Conservation (phyloP, 2,113 vertebrate genomes). For the Myiopsitta monachus region DNA sequence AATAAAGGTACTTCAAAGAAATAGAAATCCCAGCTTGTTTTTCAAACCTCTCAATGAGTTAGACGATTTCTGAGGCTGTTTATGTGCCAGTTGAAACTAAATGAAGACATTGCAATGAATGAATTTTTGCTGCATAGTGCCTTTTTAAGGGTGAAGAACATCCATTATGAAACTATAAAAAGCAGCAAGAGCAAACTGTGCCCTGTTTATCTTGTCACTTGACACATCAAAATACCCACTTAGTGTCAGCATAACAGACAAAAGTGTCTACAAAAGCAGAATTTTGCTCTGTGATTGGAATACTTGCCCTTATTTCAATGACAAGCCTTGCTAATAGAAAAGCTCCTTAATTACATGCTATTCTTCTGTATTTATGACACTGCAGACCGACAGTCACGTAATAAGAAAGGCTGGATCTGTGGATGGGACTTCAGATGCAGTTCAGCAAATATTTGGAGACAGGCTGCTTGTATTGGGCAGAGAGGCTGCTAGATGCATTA, state of each 20-base stretch:
- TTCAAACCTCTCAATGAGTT: not conserved
- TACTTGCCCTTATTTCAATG: slow-evolving; percentile 15
- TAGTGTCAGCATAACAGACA: not conserved
- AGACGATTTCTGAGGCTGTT: not conserved
- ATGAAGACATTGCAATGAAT: not conserved
- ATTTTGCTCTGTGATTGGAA: not conserved
- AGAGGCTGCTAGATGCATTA: not conserved
- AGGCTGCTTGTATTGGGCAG: not conserved
- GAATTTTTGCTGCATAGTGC: not conserved
- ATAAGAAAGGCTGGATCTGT: not conserved
- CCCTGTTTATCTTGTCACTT: slow-evolving; percentile 17
- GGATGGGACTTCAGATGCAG: not conserved
- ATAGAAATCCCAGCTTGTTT: not conserved
- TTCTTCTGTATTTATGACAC: not conserved
- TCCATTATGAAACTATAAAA: slow-evolving; percentile 17
- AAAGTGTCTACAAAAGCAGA: slow-evolving; percentile 13
- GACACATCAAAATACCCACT: slow-evolving; percentile 36
- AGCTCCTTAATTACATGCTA: not conserved
- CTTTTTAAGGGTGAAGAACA: not conserved
- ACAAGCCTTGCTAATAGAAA: not conserved
- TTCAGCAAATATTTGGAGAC: not conserved
- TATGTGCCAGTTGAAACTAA: not conserved
- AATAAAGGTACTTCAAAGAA: not conserved
- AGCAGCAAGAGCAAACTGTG: not conserved
- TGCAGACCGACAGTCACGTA: not conserved